Percentiles rank a stretch among this genome's conserved stretches.
Evolutionary conservation across 92 coral and sea anemone species (phyloP).

Genomic region (Palythoa heliodiscus): DNA sequence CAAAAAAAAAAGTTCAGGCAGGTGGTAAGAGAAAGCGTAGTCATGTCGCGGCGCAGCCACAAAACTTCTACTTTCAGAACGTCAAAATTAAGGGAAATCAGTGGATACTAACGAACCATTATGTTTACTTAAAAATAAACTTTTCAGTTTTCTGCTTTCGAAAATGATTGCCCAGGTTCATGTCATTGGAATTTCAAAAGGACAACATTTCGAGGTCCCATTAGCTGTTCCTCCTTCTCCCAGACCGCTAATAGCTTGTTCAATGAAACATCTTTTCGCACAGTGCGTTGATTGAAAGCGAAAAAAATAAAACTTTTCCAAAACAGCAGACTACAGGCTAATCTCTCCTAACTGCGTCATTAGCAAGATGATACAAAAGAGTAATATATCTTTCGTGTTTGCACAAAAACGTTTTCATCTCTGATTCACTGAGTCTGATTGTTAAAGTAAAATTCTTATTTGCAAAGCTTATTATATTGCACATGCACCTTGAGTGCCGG

Average conservation of each 20-base stretch:
- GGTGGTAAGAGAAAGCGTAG: constrained; percentile 5
- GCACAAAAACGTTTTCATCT: not conserved
- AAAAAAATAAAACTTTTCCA: constrained; percentile 1
- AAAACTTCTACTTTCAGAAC: too few species aligned
- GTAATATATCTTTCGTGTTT: constrained; percentile 6
- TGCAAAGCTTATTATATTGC: not conserved
- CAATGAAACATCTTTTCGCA: not conserved
- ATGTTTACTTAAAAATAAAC: too few species aligned
- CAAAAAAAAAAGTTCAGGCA: constrained; percentile 12
- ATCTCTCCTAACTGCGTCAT: constrained; percentile 14
- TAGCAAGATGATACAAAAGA: constrained; percentile 2
- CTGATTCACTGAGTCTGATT: too few species aligned
- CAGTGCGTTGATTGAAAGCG: not conserved
- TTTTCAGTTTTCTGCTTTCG: too few species aligned
- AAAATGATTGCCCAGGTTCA: too few species aligned
- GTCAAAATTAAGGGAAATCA: too few species aligned
- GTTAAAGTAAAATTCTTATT: not conserved
- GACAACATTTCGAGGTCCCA: not conserved
- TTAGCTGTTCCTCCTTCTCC: not conserved
- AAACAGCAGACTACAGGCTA: constrained; percentile 9
- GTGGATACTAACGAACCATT: too few species aligned
- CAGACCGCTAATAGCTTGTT: not conserved
- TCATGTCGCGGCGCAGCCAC: too few species aligned
- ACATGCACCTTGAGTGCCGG: not conserved
- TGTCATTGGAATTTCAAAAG: not conserved